Base-by-base conservation (phyloP, 2,888 invertebrate genomes). In the Parascotia fuliginaria region DNA sequence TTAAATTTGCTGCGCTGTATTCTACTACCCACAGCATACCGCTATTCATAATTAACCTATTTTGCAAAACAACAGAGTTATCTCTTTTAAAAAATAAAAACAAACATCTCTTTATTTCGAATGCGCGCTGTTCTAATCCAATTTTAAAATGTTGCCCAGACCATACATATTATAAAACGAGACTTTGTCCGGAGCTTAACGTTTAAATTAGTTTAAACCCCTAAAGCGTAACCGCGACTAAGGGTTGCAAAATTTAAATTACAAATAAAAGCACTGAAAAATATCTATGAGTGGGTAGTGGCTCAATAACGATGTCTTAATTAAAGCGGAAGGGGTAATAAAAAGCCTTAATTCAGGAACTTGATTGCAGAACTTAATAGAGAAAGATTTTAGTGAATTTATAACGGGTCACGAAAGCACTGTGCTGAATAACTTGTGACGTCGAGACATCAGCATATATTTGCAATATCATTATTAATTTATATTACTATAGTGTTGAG, bases 251-350 rank as follows among this genome's bases (percentile, higher is more conserved):
- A 91, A 92, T 92, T 92, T 92, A 92, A 92, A 92, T 92, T 89
- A 92, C 92, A 92, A 92, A 92, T 92, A 92, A 90, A 92, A 92
- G 84, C 81, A 89, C 87, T 87, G 89, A 92, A 92, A 91, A 91
- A 91, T 89, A 88, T 87, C 85, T 84, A 80, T 84, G 88, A 88
- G 87, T 87, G 84, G 86, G 85, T 90, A 90, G 91, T 89, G 88
- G 81, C 87, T 87, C 87, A 85, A 89, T 88, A 88, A 87, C 87
- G 85, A 86, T 84, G 86, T 86, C 87, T 85, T 92, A 92, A 92
- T 92, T 91, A 90, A 90, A 87, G 77, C 86, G 75, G 84, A 83
- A 84, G 77, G 87, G 90, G 88, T 85, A 90, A 89, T 91, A 90
- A 85, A 90, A 82, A 75, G 85, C 87, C 84, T 83, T 84, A 82